These are phyloP conservation scores for Nudaria mundana DNA, from an alignment of 2,888 invertebrate species.

Conservation along the genomic window DNA sequence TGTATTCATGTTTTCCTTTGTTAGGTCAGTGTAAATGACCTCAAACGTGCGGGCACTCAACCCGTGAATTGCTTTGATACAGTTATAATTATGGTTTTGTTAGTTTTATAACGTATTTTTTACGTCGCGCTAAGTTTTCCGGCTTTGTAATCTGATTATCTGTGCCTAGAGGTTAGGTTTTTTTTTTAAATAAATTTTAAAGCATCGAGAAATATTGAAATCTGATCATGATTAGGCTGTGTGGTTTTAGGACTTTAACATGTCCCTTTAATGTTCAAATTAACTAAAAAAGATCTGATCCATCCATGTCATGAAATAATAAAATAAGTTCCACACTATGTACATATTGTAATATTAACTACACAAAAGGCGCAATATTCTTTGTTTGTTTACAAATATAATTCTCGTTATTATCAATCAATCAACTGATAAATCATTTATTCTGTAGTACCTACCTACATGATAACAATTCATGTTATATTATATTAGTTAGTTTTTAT, in stretches of 20 bases:
- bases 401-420: background rate
- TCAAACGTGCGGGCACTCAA: slow-evolving; percentile 48
- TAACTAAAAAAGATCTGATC: no score
- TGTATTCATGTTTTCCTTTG: slow-evolving; percentile 43
- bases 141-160: slow-evolving; percentile 6
- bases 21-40: slow-evolving; percentile 55
- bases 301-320: no score
- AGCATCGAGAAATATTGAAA: no score
- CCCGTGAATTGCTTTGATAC: slow-evolving; percentile 38
- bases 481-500: background rate
- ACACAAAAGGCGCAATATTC: slow-evolving; percentile 6
- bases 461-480: slow-evolving; percentile 2
- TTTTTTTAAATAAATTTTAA: background rate
- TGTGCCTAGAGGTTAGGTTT: slow-evolving; percentile 3
- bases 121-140: slow-evolving; percentile 12
- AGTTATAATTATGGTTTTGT: slow-evolving; percentile 49
- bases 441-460: no score
- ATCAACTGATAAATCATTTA: slow-evolving; percentile 1
- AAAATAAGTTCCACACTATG: no score
- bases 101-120: slow-evolving; percentile 25
- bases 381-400: slow-evolving; percentile 7
- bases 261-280: no score
- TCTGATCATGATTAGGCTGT: no score
- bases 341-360: no score
- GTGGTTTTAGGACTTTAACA: no score